Base-by-base conservation (phyloP, 1,140 invertebrate species). In the Conus ventricosus region DNA sequence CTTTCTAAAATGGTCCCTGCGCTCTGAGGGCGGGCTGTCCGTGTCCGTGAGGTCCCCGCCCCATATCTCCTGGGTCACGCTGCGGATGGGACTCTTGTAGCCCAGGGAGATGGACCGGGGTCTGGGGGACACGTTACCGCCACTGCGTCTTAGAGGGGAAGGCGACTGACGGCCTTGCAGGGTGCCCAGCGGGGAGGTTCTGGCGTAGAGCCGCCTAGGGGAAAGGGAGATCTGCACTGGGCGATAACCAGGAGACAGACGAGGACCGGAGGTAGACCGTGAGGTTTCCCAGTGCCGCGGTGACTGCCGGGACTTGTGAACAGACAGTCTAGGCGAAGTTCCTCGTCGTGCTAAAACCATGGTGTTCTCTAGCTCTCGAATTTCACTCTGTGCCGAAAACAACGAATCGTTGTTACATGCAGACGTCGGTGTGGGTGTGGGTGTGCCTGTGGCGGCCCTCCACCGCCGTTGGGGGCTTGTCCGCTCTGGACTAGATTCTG, bases 1-100 rank as follows among this genome's bases (percentile, higher is more conserved):
- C 63, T 80, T 63, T 80, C 91, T 92, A 90, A 91, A 92, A 55
- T 88, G 90, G 23, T 90, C 89, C 67, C 89, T 89, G 39, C 89
- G 88, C 5, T 90, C 80, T 2, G 89, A 86, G 78, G 90, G 89
- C 23, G 91, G 89, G 15, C 88, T 89, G 63, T 88, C 90, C 85
- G 90, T 88, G 63, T 91, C 89, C 8, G 85, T 89, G 5, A 91
- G 89, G 53, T 90, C 90, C 67, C 90, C 88, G 23, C 92, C 92
- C 92, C 92, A 93, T 39, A 92, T 93, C 86, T 94, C 92, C 83
- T 93, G 91, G 39, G 91, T 92, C 6, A 93, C 92, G 82, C 93
- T 93, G 60, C 92, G 84, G 54, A 92, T 90, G 81, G 93, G 93
- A 89, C 92, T 92, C 85, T 88, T 91, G 90, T 93, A 94, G 23